phyloP scores from a whole-genome alignment of 2,113 vertebrate species.

The Oryzias javanicus region DNA sequence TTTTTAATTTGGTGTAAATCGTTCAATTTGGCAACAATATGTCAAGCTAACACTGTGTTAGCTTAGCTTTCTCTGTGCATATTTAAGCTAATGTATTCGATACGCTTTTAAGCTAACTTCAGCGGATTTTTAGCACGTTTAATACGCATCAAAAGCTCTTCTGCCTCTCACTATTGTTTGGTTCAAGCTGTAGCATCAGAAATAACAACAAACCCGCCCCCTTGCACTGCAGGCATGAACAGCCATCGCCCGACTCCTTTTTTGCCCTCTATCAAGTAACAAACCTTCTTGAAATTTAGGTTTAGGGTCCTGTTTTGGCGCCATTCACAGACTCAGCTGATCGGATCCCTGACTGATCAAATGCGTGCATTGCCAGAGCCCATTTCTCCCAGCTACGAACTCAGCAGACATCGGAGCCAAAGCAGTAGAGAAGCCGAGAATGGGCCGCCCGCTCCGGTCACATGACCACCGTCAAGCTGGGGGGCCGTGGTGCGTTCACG shows the following conservation, averaged over 20 bases:
- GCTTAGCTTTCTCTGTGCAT: too few relatives aligned
- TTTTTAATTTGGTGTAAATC: too few relatives aligned
- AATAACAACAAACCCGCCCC: conserved; percentile 66
- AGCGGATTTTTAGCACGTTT: not conserved
- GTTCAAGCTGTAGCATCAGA: not conserved
- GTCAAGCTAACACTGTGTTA: too few relatives aligned
- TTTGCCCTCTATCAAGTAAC: conserved; percentile 26
- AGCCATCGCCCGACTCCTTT: conserved; percentile 8
- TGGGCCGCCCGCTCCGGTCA: conserved; percentile 49
- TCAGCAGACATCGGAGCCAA: conserved; percentile 61
- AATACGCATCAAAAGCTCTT: not conserved
- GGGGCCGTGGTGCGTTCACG: conserved; percentile 28
- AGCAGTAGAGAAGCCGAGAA: conserved; percentile 36
- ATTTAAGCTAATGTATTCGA: too few relatives aligned
- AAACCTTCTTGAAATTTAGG: conserved; percentile 95
- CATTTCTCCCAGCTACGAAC: conserved; percentile 72
- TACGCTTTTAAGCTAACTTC: too few relatives aligned
- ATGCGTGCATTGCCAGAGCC: conserved; percentile 79
- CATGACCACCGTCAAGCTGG: conserved; percentile 35
- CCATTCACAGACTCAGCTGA: conserved; percentile 89
- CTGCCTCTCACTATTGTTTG: conserved; percentile 8
- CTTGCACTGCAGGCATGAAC: conserved; percentile 13
- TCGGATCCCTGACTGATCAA: conserved; percentile 78
- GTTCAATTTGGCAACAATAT: too few relatives aligned
- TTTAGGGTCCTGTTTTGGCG: conserved; percentile 98